Evolutionary conservation across 2,113 vertebrate species (phyloP).

Genomic region (zebrafish (Danio rerio)): DNA sequence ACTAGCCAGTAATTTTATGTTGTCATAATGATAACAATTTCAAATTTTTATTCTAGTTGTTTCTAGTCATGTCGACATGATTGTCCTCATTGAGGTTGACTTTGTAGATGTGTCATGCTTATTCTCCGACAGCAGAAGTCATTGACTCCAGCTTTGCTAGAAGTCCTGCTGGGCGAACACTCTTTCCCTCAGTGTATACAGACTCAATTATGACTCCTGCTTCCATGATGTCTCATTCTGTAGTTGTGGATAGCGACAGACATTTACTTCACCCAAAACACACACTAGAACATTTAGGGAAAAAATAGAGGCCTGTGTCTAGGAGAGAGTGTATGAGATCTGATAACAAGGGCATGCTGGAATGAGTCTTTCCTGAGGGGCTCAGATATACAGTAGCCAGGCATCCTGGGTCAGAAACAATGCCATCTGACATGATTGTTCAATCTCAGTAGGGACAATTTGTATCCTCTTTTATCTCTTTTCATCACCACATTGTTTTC

Average conservation of each 20-base stretch:
- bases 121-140: slow-evolving; percentile 11
- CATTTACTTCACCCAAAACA: neutral
- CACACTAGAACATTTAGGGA: neutral
- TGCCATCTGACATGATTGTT: slow-evolving; percentile 2
- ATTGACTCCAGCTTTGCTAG: slow-evolving; percentile 9
- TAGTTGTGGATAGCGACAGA: neutral
- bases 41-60: neutral
- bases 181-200: neutral
- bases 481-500: neutral
- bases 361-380: slow-evolving; percentile 2
- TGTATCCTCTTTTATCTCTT: neutral
- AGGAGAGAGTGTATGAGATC: neutral
- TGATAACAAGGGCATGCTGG: neutral
- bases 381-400: neutral
- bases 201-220: slow-evolving; percentile 17
- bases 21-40: neutral
- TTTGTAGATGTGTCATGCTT: neutral
- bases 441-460: neutral
- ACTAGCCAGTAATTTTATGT: neutral
- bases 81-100: slow-evolving; percentile 8
- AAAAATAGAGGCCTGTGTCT: neutral
- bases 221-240: slow-evolving; percentile 6
- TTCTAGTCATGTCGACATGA: neutral
- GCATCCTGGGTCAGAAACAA: neutral
- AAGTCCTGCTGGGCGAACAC: neutral